Evolutionary conservation across 2,888 invertebrate genomes (phyloP).

Genomic region (Pollenia griseotomentosa): DNA sequence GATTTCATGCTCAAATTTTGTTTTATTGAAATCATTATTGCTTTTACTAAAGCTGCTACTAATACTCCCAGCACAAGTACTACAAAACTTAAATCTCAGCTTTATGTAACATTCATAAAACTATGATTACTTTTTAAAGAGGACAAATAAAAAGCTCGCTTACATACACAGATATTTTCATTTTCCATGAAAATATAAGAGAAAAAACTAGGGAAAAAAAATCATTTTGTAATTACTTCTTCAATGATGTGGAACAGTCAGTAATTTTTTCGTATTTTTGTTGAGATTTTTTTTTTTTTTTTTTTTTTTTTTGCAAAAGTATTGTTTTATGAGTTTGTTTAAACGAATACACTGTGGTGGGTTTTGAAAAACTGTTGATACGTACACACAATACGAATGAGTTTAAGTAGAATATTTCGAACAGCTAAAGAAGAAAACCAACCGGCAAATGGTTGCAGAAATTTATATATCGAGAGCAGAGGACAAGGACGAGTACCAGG

Average conservation of each 20-base stretch:
- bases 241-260: constrained; percentile 80
- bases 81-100: constrained; percentile 47
- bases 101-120: constrained; percentile 67
- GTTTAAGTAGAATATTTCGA: constrained; percentile 56
- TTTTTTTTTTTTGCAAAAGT: constrained; percentile 61
- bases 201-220: constrained; percentile 34
- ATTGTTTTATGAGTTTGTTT: constrained; percentile 44
- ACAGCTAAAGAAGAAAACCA: constrained; percentile 34
- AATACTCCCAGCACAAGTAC: not conserved
- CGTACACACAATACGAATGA: constrained; percentile 43
- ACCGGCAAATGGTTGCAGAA: constrained; percentile 1
- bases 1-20: not conserved
- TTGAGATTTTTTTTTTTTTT: constrained; percentile 29
- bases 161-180: not conserved
- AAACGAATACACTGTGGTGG: constrained; percentile 21
- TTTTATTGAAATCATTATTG: constrained; percentile 41
- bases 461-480: constrained; percentile 55
- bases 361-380: constrained; percentile 47
- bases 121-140: constrained; percentile 72
- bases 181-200: constrained; percentile 14
- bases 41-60: constrained; percentile 9
- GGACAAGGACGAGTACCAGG: constrained; percentile 37
- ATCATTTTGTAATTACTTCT: constrained; percentile 76
- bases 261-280: constrained; percentile 61
- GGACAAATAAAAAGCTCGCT: constrained; percentile 48